Evolutionary conservation across 2,113 vertebrate species (phyloP), one percentile per base, ranked within the genome.

Genomic region (Herpailurus yagouaroundi): DNA sequence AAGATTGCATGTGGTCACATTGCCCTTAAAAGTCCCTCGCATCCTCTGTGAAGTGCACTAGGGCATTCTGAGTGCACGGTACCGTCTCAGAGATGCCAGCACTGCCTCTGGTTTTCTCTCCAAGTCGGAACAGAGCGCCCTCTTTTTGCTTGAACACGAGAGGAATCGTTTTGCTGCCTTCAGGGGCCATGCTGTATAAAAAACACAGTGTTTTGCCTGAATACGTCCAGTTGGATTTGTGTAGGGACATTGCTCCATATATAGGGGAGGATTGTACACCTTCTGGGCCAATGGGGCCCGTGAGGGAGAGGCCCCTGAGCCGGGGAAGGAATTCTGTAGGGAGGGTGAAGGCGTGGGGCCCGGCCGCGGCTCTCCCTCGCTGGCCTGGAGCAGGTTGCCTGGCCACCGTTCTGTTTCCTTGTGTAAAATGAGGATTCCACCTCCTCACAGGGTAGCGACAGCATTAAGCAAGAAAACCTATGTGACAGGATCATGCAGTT

Each of bases 181-280:
- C 18, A 12, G 12, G 85, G 57, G 45, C 45, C 63, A 31, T 21
- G 8, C 7, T 19, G 16, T 16, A 21, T 84, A n/a, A 16, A 77
- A 38, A 38, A 36, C n/a, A 38, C 31, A 0, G 41, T n/a, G 5
- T 74, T 81, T 90, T 77, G 29, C 71, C 25, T 69, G 33, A 68
- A 3, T 87, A 15, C 63, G 55, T 55, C 48, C 71, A 31, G 1
- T 41, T 91, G 77, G 41, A n/a, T 86, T 81, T 55, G 3, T 31
- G 7, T 21, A 5, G 60, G 7, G 1, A 2, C 31, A 16, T 41
- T 68, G 48, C 63, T 84, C 50, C 48, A 2, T 3, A 15, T 79
- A 9, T 7, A 7, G 12, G 9, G 27, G 29, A 81, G 31, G 45
- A 21, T 63, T 0, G 0, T 38, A 2, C 3, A 63, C 19, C 48